Base-by-base conservation (phyloP, 2,888 invertebrate genomes). In the Stegophylla sp. region DNA sequence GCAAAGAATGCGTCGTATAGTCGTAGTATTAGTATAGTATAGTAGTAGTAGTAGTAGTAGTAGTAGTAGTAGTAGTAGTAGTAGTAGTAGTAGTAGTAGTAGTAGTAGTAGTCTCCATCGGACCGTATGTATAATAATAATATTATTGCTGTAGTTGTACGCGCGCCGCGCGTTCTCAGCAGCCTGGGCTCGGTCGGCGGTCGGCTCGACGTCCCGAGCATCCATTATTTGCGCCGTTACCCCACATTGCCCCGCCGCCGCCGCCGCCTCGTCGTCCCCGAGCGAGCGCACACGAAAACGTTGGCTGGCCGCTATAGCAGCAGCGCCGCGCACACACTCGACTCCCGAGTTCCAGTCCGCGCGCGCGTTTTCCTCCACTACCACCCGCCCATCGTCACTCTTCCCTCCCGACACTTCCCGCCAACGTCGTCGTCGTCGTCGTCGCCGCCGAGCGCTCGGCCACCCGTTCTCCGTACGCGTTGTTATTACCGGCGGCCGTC, bases 211-310 rank as follows among this genome's bases (percentile, higher is more conserved):
- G 85, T 86, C 86, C 86, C 86, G 87, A 86, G 87, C 87, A 86
- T 86, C 87, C 86, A 86, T 86, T 87, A 87, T 87, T 86, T 86
- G 86, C 86, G 86, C 85, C 86, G 85, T 85, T 85, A 85, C 86
- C 84, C 73, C 72, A n/a, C n/a, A 59, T 56, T 59, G 69, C 75
- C 28, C 74, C 75, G 71, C 72, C 82, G 56, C 53, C 53, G 28
- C 73, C 75, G 20, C 74, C 75, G 71, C 72, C 82, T 56, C 53
- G 63, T 45, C 73, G 69, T 48, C 51, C 59, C 63, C 59, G 77
- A 20, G 43, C 34, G 20, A 67, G 56, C 20, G 20, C 56, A 20
- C 20, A 45, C 45, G 45, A 45, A 48, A 75, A 79, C 79, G 74
- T 73, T 66, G n/a, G 74, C 75, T 74, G n/a, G 74, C 75, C 71